Base-by-base conservation (phyloP, 2,888 invertebrate genomes). In the Gryllus longicercus region DNA sequence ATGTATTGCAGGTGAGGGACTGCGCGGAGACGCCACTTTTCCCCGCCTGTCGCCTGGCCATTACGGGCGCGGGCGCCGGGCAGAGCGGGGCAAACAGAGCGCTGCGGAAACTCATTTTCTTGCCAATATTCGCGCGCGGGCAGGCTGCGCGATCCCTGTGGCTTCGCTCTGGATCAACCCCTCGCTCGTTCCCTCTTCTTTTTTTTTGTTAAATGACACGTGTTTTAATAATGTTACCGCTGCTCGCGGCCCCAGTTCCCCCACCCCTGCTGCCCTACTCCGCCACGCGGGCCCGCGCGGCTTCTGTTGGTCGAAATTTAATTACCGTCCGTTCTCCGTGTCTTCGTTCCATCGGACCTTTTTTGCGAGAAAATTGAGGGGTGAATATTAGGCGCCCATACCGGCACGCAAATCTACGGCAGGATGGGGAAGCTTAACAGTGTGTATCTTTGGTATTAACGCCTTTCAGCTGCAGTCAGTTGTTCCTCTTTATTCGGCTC, bases 221-320 rank as follows among this genome's bases (percentile, higher is more conserved):
- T 63, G 63, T 63, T 63, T 63, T 63, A 63, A 63, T 63, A 63
- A 63, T 63, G n/a, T 63, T 63, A 63, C 63, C n/a, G 63, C 63
- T 63, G 63, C n/a, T 63, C 1, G 38, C 38, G 38, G 38, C 38
- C 38, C 38, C 38, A 38, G 63, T 63, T 11, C 4, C n/a, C 16
- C 63, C 8, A 11, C 16, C 14, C 14, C n/a, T 63, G 14, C 16
- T 3, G 5, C 18, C 16, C 63, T 18, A 4, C n/a, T 63, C 16
- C n/a, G n/a, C 63, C 63, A 4, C 3, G 63, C 16, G 63, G n/a
- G 11, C n/a, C 63, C 63, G 16, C 63, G n/a, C 63, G 12, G 14
- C n/a, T n/a, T 63, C 63, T 63, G 63, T 63, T 14, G 16, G 63
- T 63, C 63, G 63, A 63, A 63, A 63, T 63, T 63, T 63, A 63